Evolutionary conservation across 2,797 vertebrate genomes (phyloP), one percentile per base, ranked within the genome.

Genomic region (Pogonophryne albipinna): DNA sequence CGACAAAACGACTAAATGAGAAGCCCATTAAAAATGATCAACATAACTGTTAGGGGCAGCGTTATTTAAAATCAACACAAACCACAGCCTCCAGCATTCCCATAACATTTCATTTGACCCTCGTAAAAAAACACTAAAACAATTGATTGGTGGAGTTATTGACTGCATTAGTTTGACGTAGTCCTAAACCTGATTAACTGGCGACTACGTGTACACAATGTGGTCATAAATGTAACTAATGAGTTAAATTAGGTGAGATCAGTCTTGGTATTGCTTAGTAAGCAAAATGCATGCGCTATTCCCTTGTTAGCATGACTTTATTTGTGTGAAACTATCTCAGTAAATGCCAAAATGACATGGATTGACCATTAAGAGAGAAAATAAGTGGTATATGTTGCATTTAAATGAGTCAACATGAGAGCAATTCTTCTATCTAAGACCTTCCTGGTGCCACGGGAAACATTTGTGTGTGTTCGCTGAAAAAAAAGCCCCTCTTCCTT

Each of bases 281-380:
- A 27, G 27, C 27, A 1, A 6, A 59, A 71, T 72, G 71, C 20
- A 49, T 17, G 38, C 47, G 63, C 67, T 64, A 57, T 44, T 58
- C 16, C 38, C 51, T 10, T 13, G 10, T 13, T 34, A 45, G 17
- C 4, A 20, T 31, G 47, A 64, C n/a, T 45, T 73, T 3, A 51
- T 51, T 53, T 69, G 19, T 64, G 17, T 20, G 27, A 13, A 56
- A 42, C 12, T 23, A 67, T 42, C 9, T 17, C 0, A 38, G 6
- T 42, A 38, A 53, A 59, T 10, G 0, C n/a, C n/a, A 63, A 58
- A 17, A 5, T 1, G 2, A 17, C 20, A 27, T 12, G 38, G 13
- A 42, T 74, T 42, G 20, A 41, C 19, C 14, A 52, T 46, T 49
- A 62, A 59, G 10, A 58, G 53, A 9, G 12, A 71, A 14, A 55